These are phyloP conservation scores for Seriola quinqueradiata DNA, from an alignment of 2,113 vertebrate species.

Conservation along the genomic window DNA sequence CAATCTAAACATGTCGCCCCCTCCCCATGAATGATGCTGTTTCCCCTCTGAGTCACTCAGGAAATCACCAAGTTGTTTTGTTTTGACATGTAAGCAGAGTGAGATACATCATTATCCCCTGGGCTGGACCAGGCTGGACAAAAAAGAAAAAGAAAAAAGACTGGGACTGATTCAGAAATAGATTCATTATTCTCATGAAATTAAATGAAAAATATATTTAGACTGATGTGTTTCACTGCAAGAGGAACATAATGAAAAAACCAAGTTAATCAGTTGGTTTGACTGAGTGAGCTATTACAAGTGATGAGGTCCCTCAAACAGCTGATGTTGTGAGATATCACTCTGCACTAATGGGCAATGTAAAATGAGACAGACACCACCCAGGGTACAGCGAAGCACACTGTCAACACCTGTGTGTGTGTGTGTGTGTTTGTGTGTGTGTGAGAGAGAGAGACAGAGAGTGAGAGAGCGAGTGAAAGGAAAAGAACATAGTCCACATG, in stretches of 20 bases:
- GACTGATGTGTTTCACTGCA: not conserved
- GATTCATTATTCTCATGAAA: not conserved
- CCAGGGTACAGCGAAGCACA: conserved; percentile 1
- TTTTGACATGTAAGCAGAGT: not conserved
- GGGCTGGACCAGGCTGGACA: not conserved
- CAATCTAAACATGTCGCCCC: not conserved
- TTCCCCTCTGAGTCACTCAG: not conserved
- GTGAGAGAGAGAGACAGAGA: not conserved
- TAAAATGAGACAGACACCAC: conserved; percentile 47
- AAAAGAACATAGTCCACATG: too few species aligned
- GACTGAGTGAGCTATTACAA: conserved; percentile 5
- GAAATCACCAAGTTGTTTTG: not conserved
- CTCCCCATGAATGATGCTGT: not conserved
- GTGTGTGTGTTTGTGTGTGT: not conserved
- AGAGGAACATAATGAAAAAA: not conserved
- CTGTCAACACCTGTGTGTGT: not conserved
- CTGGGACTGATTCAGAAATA: not conserved
- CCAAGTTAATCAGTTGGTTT: not conserved
- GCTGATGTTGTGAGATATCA: conserved; percentile 42
- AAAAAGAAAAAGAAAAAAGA: too few species aligned
- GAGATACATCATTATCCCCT: not conserved
- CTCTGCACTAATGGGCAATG: conserved; percentile 25
- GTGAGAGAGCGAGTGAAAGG: not conserved
- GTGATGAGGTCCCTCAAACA: conserved; percentile 14
- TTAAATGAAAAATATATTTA: not conserved